These are phyloP conservation scores for Ranitomeya variabilis DNA, from an alignment of 2,113 vertebrate genomes.

Conservation along the genomic window DNA sequence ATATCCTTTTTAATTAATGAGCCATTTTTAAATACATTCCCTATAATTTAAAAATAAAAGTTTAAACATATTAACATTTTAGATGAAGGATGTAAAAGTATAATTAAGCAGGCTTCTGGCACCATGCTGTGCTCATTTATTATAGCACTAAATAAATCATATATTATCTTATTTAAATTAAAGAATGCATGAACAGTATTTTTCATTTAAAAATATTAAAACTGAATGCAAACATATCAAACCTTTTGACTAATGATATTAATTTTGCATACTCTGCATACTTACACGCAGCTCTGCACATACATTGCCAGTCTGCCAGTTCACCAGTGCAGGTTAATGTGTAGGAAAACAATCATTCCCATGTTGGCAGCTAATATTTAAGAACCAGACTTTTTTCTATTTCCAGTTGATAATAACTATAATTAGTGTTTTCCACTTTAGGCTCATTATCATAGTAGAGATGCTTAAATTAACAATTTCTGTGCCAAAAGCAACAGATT, in stretches of 20 bases:
- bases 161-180: not conserved
- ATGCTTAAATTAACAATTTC: not conserved
- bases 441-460: not conserved
- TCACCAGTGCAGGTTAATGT: not conserved
- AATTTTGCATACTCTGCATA: not conserved
- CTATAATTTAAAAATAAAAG: too few species aligned
- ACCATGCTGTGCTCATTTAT: too few species aligned
- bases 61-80: not conserved
- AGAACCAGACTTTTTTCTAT: not conserved
- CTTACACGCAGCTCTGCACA: not conserved
- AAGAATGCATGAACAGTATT: not conserved
- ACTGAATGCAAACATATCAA: not conserved
- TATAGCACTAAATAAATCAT: not conserved
- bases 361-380: constrained; percentile 13
- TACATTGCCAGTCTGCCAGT: not conserved
- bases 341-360: constrained; percentile 12
- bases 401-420: constrained; percentile 3
- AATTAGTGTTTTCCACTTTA: not conserved
- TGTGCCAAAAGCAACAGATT: not conserved
- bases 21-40: too few species aligned
- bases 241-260: not conserved
- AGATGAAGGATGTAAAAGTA: not conserved
- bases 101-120: not conserved
- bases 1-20: too few species aligned
- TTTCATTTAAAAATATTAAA: not conserved